These are phyloP conservation scores for Struthio camelus DNA, from an alignment of 2,113 vertebrate species.

Conservation along the genomic window DNA sequence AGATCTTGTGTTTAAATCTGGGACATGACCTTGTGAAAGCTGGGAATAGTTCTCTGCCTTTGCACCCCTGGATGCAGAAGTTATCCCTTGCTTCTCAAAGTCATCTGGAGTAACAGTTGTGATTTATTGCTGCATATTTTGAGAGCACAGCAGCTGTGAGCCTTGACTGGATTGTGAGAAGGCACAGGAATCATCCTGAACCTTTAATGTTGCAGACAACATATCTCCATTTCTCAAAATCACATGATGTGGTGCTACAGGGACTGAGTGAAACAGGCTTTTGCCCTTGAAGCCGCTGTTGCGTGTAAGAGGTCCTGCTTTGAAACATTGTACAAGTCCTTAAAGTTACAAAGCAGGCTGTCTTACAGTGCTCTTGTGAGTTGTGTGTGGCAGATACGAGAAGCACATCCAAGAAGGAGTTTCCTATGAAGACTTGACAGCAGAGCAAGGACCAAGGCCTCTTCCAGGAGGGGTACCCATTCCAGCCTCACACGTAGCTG, in stretches of 20 bases:
- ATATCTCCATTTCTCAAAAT: background rate
- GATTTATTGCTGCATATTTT: accelerated
- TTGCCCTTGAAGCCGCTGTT: too few species aligned
- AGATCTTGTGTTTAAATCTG: background rate
- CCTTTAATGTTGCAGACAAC: background rate
- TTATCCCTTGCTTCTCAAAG: background rate
- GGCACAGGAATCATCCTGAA: background rate
- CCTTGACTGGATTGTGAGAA: background rate
- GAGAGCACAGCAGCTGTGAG: background rate
- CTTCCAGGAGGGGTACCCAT: background rate
- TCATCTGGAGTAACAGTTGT: background rate
- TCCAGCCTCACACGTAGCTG: too few species aligned
- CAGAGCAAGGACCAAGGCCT: background rate
- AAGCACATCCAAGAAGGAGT: background rate
- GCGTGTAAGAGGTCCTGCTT: accelerated
- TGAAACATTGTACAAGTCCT: accelerated
- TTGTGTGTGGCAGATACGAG: background rate
- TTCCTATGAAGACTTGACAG: background rate
- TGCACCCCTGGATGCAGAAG: background rate
- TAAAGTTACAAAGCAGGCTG: background rate
- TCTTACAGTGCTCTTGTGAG: accelerated
- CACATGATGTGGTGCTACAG: background rate
- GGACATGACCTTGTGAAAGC: background rate
- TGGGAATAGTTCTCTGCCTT: background rate
- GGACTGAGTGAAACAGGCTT: background rate